These are phyloP conservation scores for Hyposoter dolosus DNA, from an alignment of 2,888 invertebrate species.

Conservation along the genomic window DNA sequence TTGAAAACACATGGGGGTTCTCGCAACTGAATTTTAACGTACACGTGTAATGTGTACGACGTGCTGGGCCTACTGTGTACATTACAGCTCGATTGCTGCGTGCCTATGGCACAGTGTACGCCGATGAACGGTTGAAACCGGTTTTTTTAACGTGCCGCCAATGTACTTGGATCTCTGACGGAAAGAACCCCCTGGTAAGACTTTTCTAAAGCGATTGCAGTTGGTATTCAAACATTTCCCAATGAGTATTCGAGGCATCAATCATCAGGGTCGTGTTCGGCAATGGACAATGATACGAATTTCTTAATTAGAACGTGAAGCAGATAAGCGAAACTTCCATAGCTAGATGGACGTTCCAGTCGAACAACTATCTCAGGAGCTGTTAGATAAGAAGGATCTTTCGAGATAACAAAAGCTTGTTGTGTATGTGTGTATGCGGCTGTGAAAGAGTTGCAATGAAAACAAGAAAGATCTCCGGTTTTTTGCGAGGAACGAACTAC, in stretches of 20 bases:
- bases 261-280: background rate
- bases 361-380: constrained; percentile 56
- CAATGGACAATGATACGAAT: constrained; percentile 1
- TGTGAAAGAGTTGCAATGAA: constrained; percentile 5
- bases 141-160: constrained; percentile 64
- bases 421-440: background rate
- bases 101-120: constrained; percentile 36
- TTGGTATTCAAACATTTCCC: background rate
- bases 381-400: constrained; percentile 42
- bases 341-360: constrained; percentile 58
- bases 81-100: constrained; percentile 42
- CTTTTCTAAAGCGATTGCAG: background rate
- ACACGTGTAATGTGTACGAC: constrained; percentile 17
- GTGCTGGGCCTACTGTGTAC: constrained; percentile 34
- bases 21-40: constrained; percentile 32
- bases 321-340: constrained; percentile 49
- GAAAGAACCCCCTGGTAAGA: constrained; percentile 26
- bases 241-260: background rate
- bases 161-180: constrained; percentile 32
- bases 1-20: constrained; percentile 24
- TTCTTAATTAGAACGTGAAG: constrained; percentile 53
- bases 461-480: constrained; percentile 50
- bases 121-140: constrained; percentile 74
- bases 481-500: constrained; percentile 50
- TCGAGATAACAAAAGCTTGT: constrained; percentile 13